Base-by-base conservation (phyloP, 1,140 invertebrate genomes). In the Pseudachorutes palmiensis region DNA sequence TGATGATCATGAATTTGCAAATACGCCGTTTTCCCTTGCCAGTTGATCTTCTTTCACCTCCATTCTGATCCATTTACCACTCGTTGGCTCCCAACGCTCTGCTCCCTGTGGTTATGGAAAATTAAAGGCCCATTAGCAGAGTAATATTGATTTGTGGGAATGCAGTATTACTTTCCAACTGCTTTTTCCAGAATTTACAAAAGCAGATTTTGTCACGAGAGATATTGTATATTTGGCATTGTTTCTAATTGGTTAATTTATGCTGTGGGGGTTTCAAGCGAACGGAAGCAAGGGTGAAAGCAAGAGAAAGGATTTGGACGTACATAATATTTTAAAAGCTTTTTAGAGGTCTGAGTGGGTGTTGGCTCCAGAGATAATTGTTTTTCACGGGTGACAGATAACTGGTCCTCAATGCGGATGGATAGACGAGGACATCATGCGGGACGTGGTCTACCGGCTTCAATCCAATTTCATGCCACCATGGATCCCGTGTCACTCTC, bases 361-460 rank as follows among this genome's bases (percentile, higher is more conserved):
- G 89, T 80, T 88, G 86, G 77, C 87, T 87, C 90, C 90, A 92
- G 73, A 92, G 83, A 81, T 89, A 92, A 79, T 85, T 87, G 79
- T 88, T 87, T 83, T 91, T 91, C 76, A 92, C 83, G 60, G 90
- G 90, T 73, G 89, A 91, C 76, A 92, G 85, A 81, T 89, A 92
- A 75, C 88, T 90, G 82, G 90, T 87, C 67, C 89, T 82, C 74
- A 91, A 82, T 81, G 87, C 89, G 75, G 87, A 91, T 64, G 89
- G 89, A 73, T 84, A 85, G 75, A 81, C 82, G 80, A 82, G 84
- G 72, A 83, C 64, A 62, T 49, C 49, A 55, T 80, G 74, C 77
- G 81, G 75, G 80, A 66, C 83, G 71, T 83, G 81, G 12, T 81
- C 80, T 68, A 83, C 86, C 60, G 89, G 89, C 77, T 83, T 84